Evolutionary conservation across 2,888 invertebrate species (phyloP).

Genomic region (Thymelicus acteon): DNA sequence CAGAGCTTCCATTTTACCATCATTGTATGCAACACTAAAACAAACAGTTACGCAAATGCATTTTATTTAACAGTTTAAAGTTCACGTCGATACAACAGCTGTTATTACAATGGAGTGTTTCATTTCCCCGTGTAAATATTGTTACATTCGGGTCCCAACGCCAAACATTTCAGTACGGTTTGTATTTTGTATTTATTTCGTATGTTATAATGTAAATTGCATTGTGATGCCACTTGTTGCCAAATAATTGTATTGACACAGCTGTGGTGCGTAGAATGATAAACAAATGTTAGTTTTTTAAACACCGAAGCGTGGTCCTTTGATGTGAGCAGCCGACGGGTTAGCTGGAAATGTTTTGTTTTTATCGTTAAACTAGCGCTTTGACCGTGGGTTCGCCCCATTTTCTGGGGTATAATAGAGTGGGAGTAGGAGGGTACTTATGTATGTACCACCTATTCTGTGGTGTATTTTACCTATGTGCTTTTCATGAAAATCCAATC

Average conservation of each 20-base stretch:
- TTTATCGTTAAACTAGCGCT: background rate
- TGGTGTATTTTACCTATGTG: no score
- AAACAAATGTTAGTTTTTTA: constrained; percentile 8
- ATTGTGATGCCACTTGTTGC: constrained; percentile 20
- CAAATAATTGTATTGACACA: constrained; percentile 23
- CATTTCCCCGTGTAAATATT: constrained; percentile 16
- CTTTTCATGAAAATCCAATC: no score
- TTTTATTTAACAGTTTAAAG: constrained; percentile 10
- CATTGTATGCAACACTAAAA: background rate
- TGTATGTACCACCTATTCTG: no score
- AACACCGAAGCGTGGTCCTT: background rate
- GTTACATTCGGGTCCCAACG: constrained; percentile 2
- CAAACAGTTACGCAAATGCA: background rate
- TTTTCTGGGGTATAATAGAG: no score
- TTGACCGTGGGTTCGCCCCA: no score
- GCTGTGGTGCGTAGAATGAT: background rate
- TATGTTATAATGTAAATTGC: constrained; percentile 26
- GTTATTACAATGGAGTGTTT: constrained; percentile 21
- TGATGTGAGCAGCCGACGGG: background rate
- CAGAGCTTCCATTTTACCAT: no score
- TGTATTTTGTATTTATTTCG: constrained; percentile 20
- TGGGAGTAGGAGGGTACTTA: no score
- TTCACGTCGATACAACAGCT: constrained; percentile 5
- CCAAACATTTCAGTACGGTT: constrained; percentile 8
- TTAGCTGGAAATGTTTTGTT: background rate